Base-by-base conservation (phyloP, 2,888 invertebrate genomes). In the Hydroisotoma schaefferi region DNA sequence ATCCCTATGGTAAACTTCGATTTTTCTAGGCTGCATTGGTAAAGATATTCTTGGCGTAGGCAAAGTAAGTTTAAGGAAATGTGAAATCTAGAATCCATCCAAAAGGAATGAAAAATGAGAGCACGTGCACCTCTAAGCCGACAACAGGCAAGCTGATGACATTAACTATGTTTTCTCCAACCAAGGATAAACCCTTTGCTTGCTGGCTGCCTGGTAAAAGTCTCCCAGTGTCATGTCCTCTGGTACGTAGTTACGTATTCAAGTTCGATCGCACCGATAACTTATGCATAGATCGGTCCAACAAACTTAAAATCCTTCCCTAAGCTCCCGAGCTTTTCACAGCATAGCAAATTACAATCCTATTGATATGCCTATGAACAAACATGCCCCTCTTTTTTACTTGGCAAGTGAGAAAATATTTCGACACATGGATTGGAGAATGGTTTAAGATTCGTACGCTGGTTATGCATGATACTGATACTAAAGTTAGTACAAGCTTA, bases 121-220 rank as follows among this genome's bases (percentile, higher is more conserved):
- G 59, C 59, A 59, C 59, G 59, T 59, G 59, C 59, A 59, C 46
- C 47, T 54, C 54, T 53, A 59, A 59, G 59, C 59, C 37, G 37
- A 52, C 33, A 40, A 53, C 53, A 53, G 28, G n/a, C 6, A 27
- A 48, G 20, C 46, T 46, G 46, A 46, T 8, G 46, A 46, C 46
- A 46, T 46, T 46, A 46, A 46, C 46, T 46, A 25, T 25, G 20
- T 6, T 43, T 43, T 25, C 5, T 23, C 40, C 5, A n/a, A n/a
- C n/a, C n/a, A n/a, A n/a, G n/a, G n/a, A n/a, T n/a, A n/a, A 15
- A 18, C 5, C 40, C 40, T 5, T 40, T 33, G 33, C 33, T 10
- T 6, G 33, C n/a, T 4, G 15, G 8, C 40, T 40, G 4, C 40
- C n/a, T n/a, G n/a, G n/a, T n/a, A n/a, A n/a, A n/a, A n/a, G n/a